phyloP scores from a whole-genome alignment of 92 coral and sea anemone species.

The Actinostola sp. region DNA sequence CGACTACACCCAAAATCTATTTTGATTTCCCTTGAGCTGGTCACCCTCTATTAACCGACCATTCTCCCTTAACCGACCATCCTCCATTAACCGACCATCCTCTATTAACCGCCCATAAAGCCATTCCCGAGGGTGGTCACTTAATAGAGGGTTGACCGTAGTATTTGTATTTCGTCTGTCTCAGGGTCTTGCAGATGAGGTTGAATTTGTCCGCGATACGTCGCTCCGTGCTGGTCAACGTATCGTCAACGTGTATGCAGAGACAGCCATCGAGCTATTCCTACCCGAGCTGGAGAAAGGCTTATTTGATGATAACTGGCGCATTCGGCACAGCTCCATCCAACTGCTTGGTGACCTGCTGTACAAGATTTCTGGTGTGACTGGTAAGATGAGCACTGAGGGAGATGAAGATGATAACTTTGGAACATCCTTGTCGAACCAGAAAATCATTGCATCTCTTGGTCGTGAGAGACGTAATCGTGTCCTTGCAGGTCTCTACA shows the following conservation, averaged over 20 bases:
- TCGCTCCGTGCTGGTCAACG: conserved; percentile 98
- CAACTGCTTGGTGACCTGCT: conserved; percentile 90
- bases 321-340: conserved; percentile 91
- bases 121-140: too few relatives aligned
- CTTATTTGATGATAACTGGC: conserved; percentile 98
- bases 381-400: conserved; percentile 98
- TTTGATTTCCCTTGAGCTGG: too few relatives aligned
- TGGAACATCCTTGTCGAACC: conserved; percentile 91
- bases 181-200: conserved; percentile 96
- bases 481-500: conserved; percentile 95
- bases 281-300: conserved; percentile 94
- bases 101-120: too few relatives aligned
- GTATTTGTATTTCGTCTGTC: background rate
- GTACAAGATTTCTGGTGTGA: conserved; percentile 93
- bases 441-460: conserved; percentile 89
- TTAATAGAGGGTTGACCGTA: too few relatives aligned
- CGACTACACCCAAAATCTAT: too few relatives aligned
- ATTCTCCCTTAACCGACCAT: too few relatives aligned
- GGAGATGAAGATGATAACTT: conserved; percentile 98
- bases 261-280: conserved; percentile 90
- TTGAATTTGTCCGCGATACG: conserved; percentile 95
- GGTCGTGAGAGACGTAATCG: conserved; percentile 95
- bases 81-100: too few relatives aligned
- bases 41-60: too few relatives aligned
- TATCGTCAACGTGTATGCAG: conserved; percentile 88